Evolutionary conservation across 2,113 vertebrate species (phyloP).

Genomic region (Ophiodon elongatus): DNA sequence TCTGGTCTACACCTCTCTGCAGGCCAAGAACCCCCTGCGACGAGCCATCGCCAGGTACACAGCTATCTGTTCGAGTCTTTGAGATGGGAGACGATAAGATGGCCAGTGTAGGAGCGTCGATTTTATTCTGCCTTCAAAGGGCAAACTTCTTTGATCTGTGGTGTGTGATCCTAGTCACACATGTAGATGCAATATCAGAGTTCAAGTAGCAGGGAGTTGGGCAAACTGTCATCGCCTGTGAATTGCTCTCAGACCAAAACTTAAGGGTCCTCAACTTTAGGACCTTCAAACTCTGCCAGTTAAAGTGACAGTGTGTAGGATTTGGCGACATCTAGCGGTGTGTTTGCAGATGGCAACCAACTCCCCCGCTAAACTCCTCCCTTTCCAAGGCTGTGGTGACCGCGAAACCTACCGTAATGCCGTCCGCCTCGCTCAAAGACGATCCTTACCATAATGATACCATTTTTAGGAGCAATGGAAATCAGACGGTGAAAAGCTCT

Average conservation of each 20-base stretch:
- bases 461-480: too few relatives aligned
- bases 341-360: background rate
- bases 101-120: background rate
- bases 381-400: background rate
- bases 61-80: background rate
- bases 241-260: background rate
- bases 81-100: background rate
- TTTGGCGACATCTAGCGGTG: background rate
- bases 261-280: background rate
- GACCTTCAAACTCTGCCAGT: background rate
- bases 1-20: constrained; percentile 86
- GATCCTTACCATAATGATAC: too few relatives aligned
- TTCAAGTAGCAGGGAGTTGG: background rate
- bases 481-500: background rate
- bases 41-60: constrained; percentile 85
- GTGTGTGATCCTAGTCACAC: background rate
- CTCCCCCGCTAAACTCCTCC: background rate
- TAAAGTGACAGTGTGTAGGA: background rate
- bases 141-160: background rate
- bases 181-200: background rate
- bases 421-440: too few relatives aligned
- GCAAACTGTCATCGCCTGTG: background rate
- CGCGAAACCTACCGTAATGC: too few relatives aligned
- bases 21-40: constrained; percentile 91
- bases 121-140: background rate